Conservation (phyloP, 1,140 invertebrate genomes). For the Pogonomyrmex californicus region DNA sequence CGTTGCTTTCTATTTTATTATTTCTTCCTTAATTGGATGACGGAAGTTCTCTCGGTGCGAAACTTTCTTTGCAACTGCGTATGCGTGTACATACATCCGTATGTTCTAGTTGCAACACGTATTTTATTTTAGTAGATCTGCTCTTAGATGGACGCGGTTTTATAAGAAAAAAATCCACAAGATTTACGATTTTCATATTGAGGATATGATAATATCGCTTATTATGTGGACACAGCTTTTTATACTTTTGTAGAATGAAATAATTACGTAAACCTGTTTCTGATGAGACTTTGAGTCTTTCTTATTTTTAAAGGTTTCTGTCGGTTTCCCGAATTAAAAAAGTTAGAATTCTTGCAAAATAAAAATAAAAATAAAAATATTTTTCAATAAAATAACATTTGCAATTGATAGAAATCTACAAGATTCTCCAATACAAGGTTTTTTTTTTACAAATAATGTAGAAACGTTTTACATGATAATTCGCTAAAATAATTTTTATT, state of each 20-base stretch:
- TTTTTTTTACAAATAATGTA: not conserved
- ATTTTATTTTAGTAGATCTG: not conserved
- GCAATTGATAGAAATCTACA: no score
- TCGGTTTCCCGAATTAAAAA: no score
- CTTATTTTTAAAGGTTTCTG: not conserved
- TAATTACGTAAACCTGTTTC: not conserved
- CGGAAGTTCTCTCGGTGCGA: not conserved
- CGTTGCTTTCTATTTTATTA: constrained; percentile 43
- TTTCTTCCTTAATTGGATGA: constrained; percentile 29
- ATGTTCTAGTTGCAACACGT: not conserved
- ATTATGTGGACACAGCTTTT: not conserved
- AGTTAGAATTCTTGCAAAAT: no score
- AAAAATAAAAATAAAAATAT: no score
- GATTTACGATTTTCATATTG: not conserved
- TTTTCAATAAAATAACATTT: no score
- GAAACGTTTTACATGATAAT: constrained; percentile 22
- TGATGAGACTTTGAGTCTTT: not conserved
- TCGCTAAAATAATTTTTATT: constrained; percentile 57
- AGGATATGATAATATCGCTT: not conserved
- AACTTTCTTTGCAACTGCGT: constrained; percentile 11
- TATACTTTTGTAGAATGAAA: not conserved
- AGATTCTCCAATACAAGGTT: not conserved
- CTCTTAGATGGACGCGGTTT: not conserved
- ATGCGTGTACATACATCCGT: not conserved
- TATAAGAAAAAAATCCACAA: not conserved